phyloP scores from a whole-genome alignment of 2,888 invertebrate genomes.

The Tenthredo notha region DNA sequence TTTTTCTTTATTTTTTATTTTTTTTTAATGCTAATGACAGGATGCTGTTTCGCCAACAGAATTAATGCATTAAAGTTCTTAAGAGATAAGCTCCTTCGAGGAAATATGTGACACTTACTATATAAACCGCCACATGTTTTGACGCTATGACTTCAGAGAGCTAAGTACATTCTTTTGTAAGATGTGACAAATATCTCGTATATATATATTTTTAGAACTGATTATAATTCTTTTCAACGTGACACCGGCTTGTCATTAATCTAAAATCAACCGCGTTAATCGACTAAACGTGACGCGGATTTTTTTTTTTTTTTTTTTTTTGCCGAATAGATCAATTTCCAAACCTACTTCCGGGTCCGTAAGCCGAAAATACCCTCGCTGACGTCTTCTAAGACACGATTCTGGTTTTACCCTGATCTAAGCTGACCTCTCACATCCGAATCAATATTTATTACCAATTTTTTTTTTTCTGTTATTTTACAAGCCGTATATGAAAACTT shows the following conservation, averaged over 20 bases:
- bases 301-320: neutral
- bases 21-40: neutral
- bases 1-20: neutral
- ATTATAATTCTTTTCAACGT: neutral
- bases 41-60: slow-evolving; percentile 19
- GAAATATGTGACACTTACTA: slow-evolving; percentile 11
- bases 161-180: slow-evolving; percentile 15
- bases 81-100: slow-evolving; percentile 9
- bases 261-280: neutral
- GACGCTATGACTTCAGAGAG: neutral
- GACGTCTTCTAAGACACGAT: neutral
- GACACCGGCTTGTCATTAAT: neutral
- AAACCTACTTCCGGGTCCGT: neutral
- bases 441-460: neutral
- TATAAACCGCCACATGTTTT: neutral
- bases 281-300: neutral
- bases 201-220: neutral
- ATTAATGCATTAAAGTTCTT: slow-evolving; percentile 5
- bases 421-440: neutral
- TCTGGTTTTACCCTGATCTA: neutral
- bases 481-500: neutral
- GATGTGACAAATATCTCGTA: neutral
- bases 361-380: neutral
- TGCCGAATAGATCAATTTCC: neutral
- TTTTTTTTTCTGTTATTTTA: neutral